Evolutionary conservation across 1,140 invertebrate species (phyloP).

Genomic region (Lasioglossum albipes): DNA sequence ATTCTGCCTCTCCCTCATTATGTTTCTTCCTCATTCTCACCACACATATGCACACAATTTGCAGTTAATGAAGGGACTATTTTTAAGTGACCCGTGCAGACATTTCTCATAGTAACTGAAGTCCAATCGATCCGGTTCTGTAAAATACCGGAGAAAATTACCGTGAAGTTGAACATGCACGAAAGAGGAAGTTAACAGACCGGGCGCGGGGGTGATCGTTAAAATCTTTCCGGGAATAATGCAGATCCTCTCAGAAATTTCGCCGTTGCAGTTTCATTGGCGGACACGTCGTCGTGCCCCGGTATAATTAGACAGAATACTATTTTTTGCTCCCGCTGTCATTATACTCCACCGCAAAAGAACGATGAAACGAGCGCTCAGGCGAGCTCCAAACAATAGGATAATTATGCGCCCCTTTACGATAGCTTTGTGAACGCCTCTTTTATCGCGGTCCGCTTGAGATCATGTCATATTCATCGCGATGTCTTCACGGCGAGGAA

Average conservation of each 20-base stretch:
- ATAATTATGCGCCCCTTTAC: not conserved
- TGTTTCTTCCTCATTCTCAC: too few species aligned
- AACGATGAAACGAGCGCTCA: too few species aligned
- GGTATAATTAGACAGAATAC: constrained; percentile 16
- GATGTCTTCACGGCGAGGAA: not conserved
- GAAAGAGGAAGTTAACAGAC: not conserved
- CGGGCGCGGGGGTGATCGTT: not conserved
- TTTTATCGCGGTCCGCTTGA: not conserved
- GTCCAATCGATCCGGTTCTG: not conserved
- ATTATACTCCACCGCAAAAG: not conserved
- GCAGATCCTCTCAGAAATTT: not conserved
- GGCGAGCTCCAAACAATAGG: not conserved
- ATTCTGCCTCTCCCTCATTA: too few species aligned
- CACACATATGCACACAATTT: too few species aligned
- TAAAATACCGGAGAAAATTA: not conserved
- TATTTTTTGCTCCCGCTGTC: not conserved
- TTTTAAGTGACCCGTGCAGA: not conserved
- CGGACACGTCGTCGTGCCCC: not conserved
- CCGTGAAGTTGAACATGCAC: not conserved
- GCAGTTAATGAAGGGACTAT: not conserved
- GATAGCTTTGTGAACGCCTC: not conserved
- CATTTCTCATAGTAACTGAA: not conserved
- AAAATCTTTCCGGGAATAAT: not conserved
- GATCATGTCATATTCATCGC: not conserved
- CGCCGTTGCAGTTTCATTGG: not conserved